A percentile compares a stretch with the other conserved stretches of the same genome.
Evolutionary conservation across 2,113 vertebrate genomes (phyloP).

Genomic region (Hemiprocne comata): DNA sequence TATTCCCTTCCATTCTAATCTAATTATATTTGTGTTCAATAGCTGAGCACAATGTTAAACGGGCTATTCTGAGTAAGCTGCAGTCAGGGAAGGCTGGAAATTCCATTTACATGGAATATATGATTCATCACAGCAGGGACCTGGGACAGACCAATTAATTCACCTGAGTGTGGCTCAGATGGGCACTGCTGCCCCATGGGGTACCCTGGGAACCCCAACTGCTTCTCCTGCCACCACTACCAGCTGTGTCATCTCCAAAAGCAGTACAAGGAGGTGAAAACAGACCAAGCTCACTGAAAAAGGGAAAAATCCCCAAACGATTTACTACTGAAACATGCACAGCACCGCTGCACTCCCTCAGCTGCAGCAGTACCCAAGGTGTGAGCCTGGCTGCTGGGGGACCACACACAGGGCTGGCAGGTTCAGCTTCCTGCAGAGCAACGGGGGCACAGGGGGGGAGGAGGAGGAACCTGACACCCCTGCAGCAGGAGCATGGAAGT

Average conservation of each 20-base stretch:
- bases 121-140: conserved; percentile 46
- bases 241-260: neutral
- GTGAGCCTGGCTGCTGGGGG: rapidly evolving
- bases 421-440: neutral
- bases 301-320: neutral
- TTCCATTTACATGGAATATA: conserved; percentile 44
- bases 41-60: conserved; percentile 33
- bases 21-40: conserved; percentile 49
- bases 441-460: too few relatives aligned
- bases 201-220: neutral
- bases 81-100: conserved; percentile 51
- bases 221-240: neutral
- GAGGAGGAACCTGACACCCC: neutral
- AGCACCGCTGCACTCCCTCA: rapidly evolving
- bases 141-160: neutral
- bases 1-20: conserved; percentile 39
- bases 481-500: neutral
- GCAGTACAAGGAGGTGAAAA: neutral
- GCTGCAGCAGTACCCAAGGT: neutral
- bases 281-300: neutral
- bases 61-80: conserved; percentile 17
- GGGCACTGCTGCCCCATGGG: neutral
- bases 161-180: neutral
- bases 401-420: rapidly evolving
- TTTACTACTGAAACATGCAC: neutral